Evolutionary conservation across 2,888 invertebrate species (phyloP).

Genomic region (Dynastes maya): DNA sequence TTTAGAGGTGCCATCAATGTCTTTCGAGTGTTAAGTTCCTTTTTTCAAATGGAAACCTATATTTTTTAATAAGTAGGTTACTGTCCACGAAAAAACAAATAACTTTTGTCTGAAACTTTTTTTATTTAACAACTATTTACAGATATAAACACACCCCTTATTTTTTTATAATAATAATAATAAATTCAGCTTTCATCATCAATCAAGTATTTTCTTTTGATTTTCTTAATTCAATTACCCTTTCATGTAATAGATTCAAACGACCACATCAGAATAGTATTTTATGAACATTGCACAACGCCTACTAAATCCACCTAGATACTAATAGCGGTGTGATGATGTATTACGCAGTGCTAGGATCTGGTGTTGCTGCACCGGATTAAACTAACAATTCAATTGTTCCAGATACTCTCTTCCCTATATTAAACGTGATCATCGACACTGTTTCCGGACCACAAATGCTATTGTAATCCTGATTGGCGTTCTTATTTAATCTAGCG

Average conservation of each 20-base stretch:
- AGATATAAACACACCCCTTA: too few species aligned
- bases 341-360: constrained; percentile 29
- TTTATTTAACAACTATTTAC: too few species aligned
- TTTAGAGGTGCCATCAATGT: too few species aligned
- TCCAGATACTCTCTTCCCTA: constrained; percentile 30
- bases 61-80: too few species aligned
- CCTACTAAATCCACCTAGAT: constrained; percentile 6
- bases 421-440: constrained; percentile 15
- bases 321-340: constrained; percentile 29
- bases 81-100: too few species aligned
- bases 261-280: background rate
- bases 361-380: constrained; percentile 40
- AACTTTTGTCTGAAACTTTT: too few species aligned
- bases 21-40: too few species aligned
- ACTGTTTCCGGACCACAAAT: constrained; percentile 22
- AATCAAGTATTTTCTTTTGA: too few species aligned
- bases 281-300: background rate
- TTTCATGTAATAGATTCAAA: background rate
- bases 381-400: constrained; percentile 44
- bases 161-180: too few species aligned
- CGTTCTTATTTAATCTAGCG: constrained; percentile 8
- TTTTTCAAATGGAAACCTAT: too few species aligned
- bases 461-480: constrained; percentile 34
- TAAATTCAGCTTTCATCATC: too few species aligned
- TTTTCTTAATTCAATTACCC: background rate